A percentile compares a stretch with the other conserved stretches of the same genome.
Evolutionary conservation across 1,140 invertebrate species (phyloP).

Genomic region (Hormaphis cornu): DNA sequence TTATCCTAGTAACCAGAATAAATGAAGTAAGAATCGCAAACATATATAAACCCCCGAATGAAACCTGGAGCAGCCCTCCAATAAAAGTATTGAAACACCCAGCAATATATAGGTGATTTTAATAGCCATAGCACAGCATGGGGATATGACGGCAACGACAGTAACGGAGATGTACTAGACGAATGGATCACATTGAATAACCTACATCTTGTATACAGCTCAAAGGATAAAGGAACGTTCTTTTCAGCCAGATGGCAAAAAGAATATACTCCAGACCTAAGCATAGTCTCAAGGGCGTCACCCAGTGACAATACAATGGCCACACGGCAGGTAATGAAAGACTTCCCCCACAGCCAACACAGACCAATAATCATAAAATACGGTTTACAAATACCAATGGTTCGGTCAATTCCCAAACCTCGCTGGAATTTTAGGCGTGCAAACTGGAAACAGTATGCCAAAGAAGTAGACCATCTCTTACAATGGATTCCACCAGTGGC

Average conservation of each 20-base stretch:
- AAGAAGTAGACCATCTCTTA: neutral
- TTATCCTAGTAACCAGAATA: conserved; percentile 14
- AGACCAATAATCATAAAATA: conserved; percentile 3
- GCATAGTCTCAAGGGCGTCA: neutral
- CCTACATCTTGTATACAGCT: conserved; percentile 38
- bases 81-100: conserved; percentile 12
- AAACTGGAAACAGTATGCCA: conserved; percentile 1
- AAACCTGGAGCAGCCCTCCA: neutral
- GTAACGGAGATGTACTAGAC: neutral
- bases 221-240: conserved; percentile 28
- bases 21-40: conserved; percentile 11
- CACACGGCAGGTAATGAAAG: neutral
- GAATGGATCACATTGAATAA: neutral
- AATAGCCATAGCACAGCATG: conserved; percentile 24
- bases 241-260: conserved; percentile 23
- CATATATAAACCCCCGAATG: conserved; percentile 32
- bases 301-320: neutral
- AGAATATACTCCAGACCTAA: conserved; percentile 26
- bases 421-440: conserved; percentile 25
- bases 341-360: neutral
- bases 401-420: conserved; percentile 15
- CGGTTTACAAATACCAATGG: conserved; percentile 11
- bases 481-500: neutral
- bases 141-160: conserved; percentile 16
- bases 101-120: conserved; percentile 29